phyloP scores from a whole-genome alignment of 1,140 invertebrate species.

The Melanaphis sacchari region DNA sequence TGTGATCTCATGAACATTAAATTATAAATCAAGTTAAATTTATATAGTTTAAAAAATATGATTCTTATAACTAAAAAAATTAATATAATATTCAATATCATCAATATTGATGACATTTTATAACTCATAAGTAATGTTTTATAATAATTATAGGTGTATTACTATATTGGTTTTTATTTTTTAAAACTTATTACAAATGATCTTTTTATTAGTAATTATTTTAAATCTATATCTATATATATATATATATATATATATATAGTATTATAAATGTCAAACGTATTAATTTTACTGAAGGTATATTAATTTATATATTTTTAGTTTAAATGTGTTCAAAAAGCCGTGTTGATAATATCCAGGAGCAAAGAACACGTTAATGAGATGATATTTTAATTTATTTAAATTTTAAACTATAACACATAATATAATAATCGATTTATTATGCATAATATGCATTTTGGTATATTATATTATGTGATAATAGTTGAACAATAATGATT shows the following conservation, averaged over 20 bases:
- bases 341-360: background rate
- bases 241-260: too few relatives aligned
- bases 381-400: background rate
- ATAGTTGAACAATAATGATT: background rate
- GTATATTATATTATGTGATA: too few relatives aligned
- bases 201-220: background rate
- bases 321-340: background rate
- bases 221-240: too few relatives aligned
- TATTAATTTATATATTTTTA: background rate
- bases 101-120: background rate
- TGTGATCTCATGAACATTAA: background rate
- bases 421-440: background rate
- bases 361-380: background rate
- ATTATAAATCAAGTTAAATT: background rate
- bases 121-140: background rate
- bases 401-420: background rate
- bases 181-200: background rate
- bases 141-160: background rate
- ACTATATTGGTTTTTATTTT: background rate
- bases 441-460: background rate
- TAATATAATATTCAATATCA: background rate
- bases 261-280: background rate
- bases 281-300: background rate
- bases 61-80: background rate
- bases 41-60: background rate